Percentiles rank a stretch among this genome's conserved stretches.
Evolutionary conservation across 1,140 invertebrate genomes (phyloP).

Genomic region (Phocides pigmalion): DNA sequence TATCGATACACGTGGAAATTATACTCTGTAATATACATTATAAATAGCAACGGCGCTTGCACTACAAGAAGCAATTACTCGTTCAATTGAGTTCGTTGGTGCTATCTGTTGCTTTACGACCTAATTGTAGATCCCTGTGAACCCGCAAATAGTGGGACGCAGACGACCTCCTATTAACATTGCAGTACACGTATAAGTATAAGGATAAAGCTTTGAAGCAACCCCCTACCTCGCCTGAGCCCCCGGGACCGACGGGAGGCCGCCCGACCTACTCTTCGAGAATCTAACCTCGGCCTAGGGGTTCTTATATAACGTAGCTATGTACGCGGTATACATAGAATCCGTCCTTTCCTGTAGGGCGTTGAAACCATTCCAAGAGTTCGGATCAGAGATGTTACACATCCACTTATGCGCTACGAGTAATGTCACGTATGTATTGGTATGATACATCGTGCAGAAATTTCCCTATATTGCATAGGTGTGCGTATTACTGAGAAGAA

Average conservation of each 20-base stretch:
- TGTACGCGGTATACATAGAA: constrained; percentile 22
- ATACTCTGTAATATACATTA: neutral
- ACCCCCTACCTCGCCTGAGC: constrained; percentile 51
- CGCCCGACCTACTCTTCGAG: constrained; percentile 42
- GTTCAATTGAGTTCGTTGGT: constrained; percentile 40
- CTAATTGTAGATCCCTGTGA: constrained; percentile 40
- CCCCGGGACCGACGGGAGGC: constrained; percentile 53
- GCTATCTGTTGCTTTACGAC: constrained; percentile 41
- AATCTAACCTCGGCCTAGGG: constrained; percentile 32
- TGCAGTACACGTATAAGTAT: constrained; percentile 33
- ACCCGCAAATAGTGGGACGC: constrained; percentile 38
- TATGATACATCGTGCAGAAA: constrained; percentile 12
- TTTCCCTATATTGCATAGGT: neutral
- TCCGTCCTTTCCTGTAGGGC: constrained; percentile 30
- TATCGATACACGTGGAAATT: neutral
- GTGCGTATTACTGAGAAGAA: no score
- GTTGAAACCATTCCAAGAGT: constrained; percentile 34
- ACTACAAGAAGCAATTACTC: constrained; percentile 29
- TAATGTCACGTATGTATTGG: constrained; percentile 8
- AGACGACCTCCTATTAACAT: constrained; percentile 38
- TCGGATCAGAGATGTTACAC: constrained; percentile 26
- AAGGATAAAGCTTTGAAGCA: constrained; percentile 47
- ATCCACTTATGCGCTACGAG: constrained; percentile 12
- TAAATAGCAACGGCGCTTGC: neutral
- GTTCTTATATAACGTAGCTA: constrained; percentile 30